Evolutionary conservation across 2,113 vertebrate species (phyloP), one percentile per base, ranked within the genome.

Genomic region (Delphinus delphis): DNA sequence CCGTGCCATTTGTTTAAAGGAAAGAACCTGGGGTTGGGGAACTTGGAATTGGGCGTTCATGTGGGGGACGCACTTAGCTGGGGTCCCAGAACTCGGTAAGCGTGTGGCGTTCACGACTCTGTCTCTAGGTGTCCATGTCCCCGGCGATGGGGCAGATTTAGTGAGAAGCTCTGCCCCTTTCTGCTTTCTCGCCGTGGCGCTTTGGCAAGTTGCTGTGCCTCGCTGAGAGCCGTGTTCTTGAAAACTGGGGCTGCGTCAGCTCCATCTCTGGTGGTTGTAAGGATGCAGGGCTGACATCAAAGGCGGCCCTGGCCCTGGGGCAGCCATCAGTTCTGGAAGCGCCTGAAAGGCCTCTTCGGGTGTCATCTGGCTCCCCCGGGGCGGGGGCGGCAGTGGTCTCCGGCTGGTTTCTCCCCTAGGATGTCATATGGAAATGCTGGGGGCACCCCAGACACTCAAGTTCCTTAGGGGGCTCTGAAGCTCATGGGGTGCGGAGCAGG

Each of bases 51-150:
- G 38, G 17, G 33, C 0, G 0, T 14, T 20, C 25, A 15, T 4
- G 1, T 21, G 23, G 18, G 26, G 58, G 23, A 25, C 5, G 31
- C 1, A 2, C 26, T 36, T 3, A 50, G 70, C 80, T 11, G 3
- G 33, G 60, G 60, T 60, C 76, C 28, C 15, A 1, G 44, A 0
- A 1, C 21, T 17, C 1, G 14, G 15, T 26, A 31, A 31, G 12
- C 0, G 6, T 0, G 0, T 4, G 26, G 31, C 0, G 0, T 36
- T 38, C 21, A n/a, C 31, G 3, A 4, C 17, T 65, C 36, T 31
- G 36, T 36, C 33, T 1, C 70, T 2, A 0, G 68, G 17, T 20
- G 18, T 63, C 53, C 2, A 0, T 47, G 44, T 44, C 74, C 53
- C 36, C 2, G 0, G 92, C n/a, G 18, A 36, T 3, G 20, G 67